These are phyloP conservation scores for Heliconius eleuchia DNA, from an alignment of 1,140 invertebrate genomes.

Conservation along the genomic window DNA sequence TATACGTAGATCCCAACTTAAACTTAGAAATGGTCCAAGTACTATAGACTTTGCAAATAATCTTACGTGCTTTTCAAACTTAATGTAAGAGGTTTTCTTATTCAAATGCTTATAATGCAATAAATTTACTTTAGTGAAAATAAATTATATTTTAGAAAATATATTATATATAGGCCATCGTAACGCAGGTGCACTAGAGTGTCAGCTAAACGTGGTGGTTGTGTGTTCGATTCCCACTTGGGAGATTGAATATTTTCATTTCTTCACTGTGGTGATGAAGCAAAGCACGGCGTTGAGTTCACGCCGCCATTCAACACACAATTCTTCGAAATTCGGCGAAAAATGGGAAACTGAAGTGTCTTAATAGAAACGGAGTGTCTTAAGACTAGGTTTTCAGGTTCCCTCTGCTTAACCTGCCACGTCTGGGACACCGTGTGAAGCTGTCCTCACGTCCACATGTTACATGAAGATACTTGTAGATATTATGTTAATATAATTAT, in stretches of 20 bases:
- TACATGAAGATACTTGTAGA: too few relatives aligned
- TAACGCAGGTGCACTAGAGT: neutral
- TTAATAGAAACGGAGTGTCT: neutral
- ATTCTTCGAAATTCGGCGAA: neutral
- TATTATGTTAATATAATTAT: too few relatives aligned
- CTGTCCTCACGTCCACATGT: neutral
- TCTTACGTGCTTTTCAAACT: conserved; percentile 5
- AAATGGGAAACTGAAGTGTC: neutral
- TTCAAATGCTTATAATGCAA: neutral
- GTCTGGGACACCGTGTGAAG: neutral
- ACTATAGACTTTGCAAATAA: conserved; percentile 18
- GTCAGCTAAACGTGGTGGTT: neutral
- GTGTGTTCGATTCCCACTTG: neutral
- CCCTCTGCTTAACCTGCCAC: neutral
- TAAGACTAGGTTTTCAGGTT: neutral
- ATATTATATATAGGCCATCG: neutral
- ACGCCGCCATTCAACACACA: neutral
- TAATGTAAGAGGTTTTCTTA: neutral
- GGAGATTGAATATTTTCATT: neutral
- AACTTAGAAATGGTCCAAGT: conserved; percentile 11
- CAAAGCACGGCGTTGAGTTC: neutral
- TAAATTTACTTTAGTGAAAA: neutral
- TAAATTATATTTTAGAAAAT: too few relatives aligned
- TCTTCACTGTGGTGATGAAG: neutral
- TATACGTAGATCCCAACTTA: conserved; percentile 14